Conservation (phyloP, 2,888 invertebrate species). For the Xestia c-nigrum region DNA sequence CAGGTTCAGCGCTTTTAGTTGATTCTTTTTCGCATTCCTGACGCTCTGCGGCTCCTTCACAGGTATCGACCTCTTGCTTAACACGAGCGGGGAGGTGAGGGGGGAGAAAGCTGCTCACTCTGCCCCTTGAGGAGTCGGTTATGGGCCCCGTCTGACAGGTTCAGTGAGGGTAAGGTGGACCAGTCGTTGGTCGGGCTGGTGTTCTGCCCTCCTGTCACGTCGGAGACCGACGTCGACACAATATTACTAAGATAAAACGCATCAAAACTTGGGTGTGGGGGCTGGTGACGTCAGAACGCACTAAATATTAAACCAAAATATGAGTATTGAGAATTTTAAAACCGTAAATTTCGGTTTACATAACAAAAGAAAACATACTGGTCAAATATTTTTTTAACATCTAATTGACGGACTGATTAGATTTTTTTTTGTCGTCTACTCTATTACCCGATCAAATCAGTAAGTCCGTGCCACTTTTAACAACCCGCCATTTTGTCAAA, state of each 20-base stretch:
- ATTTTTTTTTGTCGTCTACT: no score
- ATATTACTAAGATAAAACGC: no score
- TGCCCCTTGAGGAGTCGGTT: constrained; percentile 81
- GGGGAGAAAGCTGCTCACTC: constrained; percentile 86
- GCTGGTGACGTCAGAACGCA: no score
- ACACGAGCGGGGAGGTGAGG: constrained; percentile 84
- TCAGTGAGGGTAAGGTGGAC: constrained; percentile 84
- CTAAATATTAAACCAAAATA: no score
- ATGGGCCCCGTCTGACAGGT: constrained; percentile 82
- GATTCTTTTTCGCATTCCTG: constrained; percentile 79
- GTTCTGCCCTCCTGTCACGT: constrained; percentile 81
- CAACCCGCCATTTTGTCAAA: constrained; percentile 8
- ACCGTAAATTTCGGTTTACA: no score
- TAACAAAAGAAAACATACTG: no score
- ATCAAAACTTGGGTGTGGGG: no score
- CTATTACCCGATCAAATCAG: not conserved
- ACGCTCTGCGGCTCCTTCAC: constrained; percentile 79
- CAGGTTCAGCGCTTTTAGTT: no score
- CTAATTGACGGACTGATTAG: no score
- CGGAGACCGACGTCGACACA: no score
- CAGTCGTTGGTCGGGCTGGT: constrained; percentile 84
- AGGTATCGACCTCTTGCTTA: constrained; percentile 77
- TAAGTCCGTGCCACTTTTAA: not conserved
- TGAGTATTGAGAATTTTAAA: no score
- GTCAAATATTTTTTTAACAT: no score